Conservation (phyloP, 2,797 vertebrate genomes). For the Mastacembelus armatus region DNA sequence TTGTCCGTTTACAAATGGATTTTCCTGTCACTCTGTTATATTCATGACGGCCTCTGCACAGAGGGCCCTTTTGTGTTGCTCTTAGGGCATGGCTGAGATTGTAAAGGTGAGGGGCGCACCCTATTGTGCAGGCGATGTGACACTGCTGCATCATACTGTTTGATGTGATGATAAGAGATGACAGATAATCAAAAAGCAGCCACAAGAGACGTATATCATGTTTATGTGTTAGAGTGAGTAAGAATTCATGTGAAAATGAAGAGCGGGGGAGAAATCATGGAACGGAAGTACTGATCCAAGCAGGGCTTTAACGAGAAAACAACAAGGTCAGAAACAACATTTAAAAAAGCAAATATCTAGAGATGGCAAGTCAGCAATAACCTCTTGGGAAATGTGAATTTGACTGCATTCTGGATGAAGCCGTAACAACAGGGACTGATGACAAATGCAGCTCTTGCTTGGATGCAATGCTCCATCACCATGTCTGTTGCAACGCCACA, state of each 20-base stretch:
- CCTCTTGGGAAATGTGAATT: conserved; percentile 95
- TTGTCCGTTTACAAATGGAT: conserved; percentile 8
- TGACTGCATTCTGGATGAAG: conserved; percentile 96
- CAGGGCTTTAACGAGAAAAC: conserved; percentile 28
- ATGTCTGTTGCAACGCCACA: conserved; percentile 98
- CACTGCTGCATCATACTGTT: conserved; percentile 36
- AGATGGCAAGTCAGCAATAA: conserved; percentile 62
- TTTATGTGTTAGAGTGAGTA: background rate
- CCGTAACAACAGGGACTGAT: conserved; percentile 97
- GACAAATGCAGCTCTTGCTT: conserved; percentile 88
- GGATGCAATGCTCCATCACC: conserved; percentile 93
- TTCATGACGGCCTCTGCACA: conserved; percentile 15
- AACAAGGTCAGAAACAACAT: conserved; percentile 24
- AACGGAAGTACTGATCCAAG: background rate
- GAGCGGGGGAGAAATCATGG: background rate
- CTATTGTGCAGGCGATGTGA: conserved; percentile 37
- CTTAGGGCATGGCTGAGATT: conserved; percentile 16
- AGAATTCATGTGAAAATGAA: conserved; percentile 21
- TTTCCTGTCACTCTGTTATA: conserved; percentile 15
- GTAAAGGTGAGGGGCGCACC: conserved; percentile 29
- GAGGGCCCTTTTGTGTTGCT: conserved; percentile 3
- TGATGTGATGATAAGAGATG: conserved; percentile 36
- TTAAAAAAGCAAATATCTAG: conserved; percentile 10
- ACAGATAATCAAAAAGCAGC: conserved; percentile 31
- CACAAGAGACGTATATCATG: conserved; percentile 24